Evolutionary conservation across 2,888 invertebrate genomes (phyloP).

Genomic region (Eremobia ochroleuca): DNA sequence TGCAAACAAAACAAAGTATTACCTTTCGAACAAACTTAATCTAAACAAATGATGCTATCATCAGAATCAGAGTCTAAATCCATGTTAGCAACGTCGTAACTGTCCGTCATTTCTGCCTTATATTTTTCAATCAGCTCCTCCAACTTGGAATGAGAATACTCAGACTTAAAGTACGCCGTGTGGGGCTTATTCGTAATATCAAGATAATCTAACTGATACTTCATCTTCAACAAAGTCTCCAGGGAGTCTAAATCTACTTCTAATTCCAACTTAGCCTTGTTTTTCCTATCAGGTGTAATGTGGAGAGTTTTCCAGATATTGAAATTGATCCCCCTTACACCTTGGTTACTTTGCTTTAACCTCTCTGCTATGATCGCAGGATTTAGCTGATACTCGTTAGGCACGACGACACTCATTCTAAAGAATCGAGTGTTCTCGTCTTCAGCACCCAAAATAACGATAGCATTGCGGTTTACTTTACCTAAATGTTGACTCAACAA

Average conservation of each 20-base stretch:
- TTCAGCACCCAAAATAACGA: slow-evolving; percentile 78
- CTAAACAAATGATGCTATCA: slow-evolving; percentile 72
- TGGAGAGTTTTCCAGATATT: slow-evolving; percentile 77
- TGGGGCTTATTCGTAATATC: slow-evolving; percentile 59
- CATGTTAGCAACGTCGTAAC: slow-evolving; percentile 85
- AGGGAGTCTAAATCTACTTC: slow-evolving; percentile 83
- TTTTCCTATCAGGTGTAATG: slow-evolving; percentile 39
- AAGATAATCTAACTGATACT: slow-evolving; percentile 79
- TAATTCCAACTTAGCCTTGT: slow-evolving; percentile 65
- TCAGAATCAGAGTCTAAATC: slow-evolving; percentile 79
- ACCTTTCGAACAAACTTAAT: slow-evolving; percentile 49
- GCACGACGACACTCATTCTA: slow-evolving; percentile 73
- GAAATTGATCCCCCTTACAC: slow-evolving; percentile 82
- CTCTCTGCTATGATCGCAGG: slow-evolving; percentile 70
- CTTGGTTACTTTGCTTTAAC: slow-evolving; percentile 79
- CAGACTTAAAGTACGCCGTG: slow-evolving; percentile 70
- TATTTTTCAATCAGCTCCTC: slow-evolving; percentile 74
- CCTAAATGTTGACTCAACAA: slow-evolving; percentile 78
- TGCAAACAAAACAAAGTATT: slow-evolving; percentile 15
- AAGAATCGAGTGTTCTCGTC: slow-evolving; percentile 75
- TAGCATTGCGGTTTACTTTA: slow-evolving; percentile 71
- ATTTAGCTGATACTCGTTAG: slow-evolving; percentile 58
- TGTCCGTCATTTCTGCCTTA: slow-evolving; percentile 80
- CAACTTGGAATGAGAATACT: slow-evolving; percentile 71
- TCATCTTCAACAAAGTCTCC: slow-evolving; percentile 76